Conservation (phyloP, 2,797 vertebrate species). For the Amblyraja radiata region DNA sequence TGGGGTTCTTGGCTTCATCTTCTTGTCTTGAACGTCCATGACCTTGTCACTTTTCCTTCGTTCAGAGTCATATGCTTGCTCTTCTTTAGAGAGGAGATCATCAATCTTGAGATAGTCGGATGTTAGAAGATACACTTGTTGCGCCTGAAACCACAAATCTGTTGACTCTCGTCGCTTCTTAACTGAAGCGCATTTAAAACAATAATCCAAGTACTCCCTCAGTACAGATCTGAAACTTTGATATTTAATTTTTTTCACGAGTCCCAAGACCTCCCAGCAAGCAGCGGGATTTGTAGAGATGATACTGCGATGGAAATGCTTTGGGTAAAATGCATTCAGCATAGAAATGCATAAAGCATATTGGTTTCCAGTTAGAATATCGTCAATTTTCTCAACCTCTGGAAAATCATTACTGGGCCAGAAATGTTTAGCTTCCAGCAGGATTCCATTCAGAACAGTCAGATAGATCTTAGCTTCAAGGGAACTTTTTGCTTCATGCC, state of each 20-base stretch:
- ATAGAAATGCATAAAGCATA: constrained; percentile 52
- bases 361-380: constrained; percentile 48
- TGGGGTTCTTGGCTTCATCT: constrained; percentile 47
- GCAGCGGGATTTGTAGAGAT: constrained; percentile 57
- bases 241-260: not conserved
- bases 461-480: constrained; percentile 57
- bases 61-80: constrained; percentile 56
- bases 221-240: constrained; percentile 45
- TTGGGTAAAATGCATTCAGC: constrained; percentile 54
- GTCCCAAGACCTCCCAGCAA: constrained; percentile 54
- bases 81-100: constrained; percentile 55
- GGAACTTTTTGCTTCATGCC: constrained; percentile 51
- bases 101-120: constrained; percentile 59
- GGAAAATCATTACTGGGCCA: constrained; percentile 51
- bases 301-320: constrained; percentile 62
- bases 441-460: constrained; percentile 55
- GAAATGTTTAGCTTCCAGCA: constrained; percentile 53
- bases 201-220: constrained; percentile 50
- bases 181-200: constrained; percentile 48
- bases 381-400: constrained; percentile 50
- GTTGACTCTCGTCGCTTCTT: constrained; percentile 59
- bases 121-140: constrained; percentile 56
- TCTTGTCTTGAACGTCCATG: constrained; percentile 41
- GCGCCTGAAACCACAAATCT: constrained; percentile 59
- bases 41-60: constrained; percentile 44